Evolutionary conservation across 2,888 invertebrate species (phyloP), one percentile per base, ranked within the genome.

Genomic region (Acrobasis repandana): DNA sequence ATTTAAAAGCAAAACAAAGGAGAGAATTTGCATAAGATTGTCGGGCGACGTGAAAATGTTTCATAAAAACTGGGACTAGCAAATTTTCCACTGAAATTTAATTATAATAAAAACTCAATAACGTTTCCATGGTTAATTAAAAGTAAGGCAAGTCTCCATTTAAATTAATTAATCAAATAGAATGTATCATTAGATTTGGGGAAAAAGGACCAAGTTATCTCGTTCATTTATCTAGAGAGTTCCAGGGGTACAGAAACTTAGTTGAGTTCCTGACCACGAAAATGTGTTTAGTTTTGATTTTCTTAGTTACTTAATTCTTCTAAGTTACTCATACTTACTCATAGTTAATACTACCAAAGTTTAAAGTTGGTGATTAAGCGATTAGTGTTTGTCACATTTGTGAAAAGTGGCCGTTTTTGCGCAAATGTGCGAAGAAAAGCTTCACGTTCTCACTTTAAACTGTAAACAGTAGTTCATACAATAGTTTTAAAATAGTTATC

Each of bases 101-200:
- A 49, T 58, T 50, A 20, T 38, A 57, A 56, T 58, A 36, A 49
- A 58, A 58, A 36, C 48, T 58, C 58, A 59, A 51, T 59, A 54
- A 58, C 59, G 60, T 61, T 65, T 60, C 52, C 61, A 61, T 58
- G 51, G 58, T 62, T 58, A 65, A 72, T 67, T 58, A 65, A 56
- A 15, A 28, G 28, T 15, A 56, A 15, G 36, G 49, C 50, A 16
- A 34, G 8, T 16, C 49, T 54, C 33, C 16, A 16, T 28, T 28
- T 28, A n/a, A 51, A 33, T 51, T 51, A 28, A 34, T 51, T 33
- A 34, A 51, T 50, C 50, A 11, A 28, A 48, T 43, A n/a, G 43
- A 48, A 18, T 48, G 48, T 18, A 48, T 20, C 48, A 48, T 48
- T 18, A 16, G 15, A 48, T 48, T 18, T 48, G 48, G 48, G 18